Evolutionary conservation across 37 sponge, comb jelly and placozoan genomes (phyloP).

Genomic region (Aphrocallistes beatrix): DNA sequence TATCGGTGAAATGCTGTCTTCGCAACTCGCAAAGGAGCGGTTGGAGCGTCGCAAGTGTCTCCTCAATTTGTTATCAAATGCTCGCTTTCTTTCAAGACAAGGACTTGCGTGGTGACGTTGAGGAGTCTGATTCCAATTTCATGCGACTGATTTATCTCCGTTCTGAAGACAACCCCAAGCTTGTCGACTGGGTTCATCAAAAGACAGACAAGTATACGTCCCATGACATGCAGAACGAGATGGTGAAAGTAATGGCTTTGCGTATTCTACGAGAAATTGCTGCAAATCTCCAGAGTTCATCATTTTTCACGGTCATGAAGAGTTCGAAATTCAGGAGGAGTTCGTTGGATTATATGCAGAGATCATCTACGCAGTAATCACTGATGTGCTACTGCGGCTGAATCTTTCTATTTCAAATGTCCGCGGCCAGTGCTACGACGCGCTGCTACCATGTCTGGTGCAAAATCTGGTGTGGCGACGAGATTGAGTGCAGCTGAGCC

Average conservation of each 20-base stretch:
- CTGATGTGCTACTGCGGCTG: constrained; percentile 28
- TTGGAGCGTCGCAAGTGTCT: constrained; percentile 24
- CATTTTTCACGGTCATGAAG: constrained; percentile 40
- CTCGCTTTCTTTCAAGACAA: constrained; percentile 25
- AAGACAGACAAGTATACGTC: constrained; percentile 39
- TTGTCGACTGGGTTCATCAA: constrained; percentile 20
- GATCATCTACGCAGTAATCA: not conserved
- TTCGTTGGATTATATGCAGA: constrained; percentile 29
- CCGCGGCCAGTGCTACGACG: constrained; percentile 29
- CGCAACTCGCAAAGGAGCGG: constrained; percentile 24
- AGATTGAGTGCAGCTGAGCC: constrained; percentile 21
- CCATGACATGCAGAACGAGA: constrained; percentile 41
- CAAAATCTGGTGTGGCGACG: constrained; percentile 29
- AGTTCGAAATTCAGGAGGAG: constrained; percentile 16
- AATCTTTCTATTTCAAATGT: constrained; percentile 11
- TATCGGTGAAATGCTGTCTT: constrained; percentile 23
- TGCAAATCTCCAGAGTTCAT: not conserved
- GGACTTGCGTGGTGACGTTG: constrained; percentile 37
- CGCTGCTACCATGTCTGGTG: constrained; percentile 29
- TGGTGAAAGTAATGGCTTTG: constrained; percentile 38
- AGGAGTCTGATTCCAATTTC: constrained; percentile 31
- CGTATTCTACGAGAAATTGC: constrained; percentile 34
- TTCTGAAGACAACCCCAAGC: constrained; percentile 20
- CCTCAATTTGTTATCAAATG: constrained; percentile 34
- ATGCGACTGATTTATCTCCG: constrained; percentile 21